These are phyloP conservation scores for Sinocyclocheilus grahami DNA, from an alignment of 2,113 vertebrate genomes.

Conservation along the genomic window DNA sequence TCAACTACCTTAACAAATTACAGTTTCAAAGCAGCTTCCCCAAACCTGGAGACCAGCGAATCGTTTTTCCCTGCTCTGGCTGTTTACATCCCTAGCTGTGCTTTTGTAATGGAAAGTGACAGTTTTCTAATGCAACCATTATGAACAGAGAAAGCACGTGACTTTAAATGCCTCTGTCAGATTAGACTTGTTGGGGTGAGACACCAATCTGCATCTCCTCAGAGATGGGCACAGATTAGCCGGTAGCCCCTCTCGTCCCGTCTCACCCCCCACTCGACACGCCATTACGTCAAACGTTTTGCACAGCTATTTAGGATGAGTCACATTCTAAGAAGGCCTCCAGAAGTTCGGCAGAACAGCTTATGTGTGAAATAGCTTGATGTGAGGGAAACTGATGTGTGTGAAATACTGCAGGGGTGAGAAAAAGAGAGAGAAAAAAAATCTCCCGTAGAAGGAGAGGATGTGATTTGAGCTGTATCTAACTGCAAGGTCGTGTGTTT, in stretches of 20 bases:
- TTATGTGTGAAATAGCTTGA: constrained; percentile 26
- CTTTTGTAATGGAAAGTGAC: constrained; percentile 50
- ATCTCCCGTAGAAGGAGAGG: background rate
- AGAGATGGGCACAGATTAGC: constrained; percentile 18
- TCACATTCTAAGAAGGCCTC: constrained; percentile 34
- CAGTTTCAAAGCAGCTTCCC: constrained; percentile 12
- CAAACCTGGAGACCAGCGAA: constrained; percentile 10
- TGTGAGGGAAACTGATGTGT: constrained; percentile 15
- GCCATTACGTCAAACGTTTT: background rate
- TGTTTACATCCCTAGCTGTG: constrained; percentile 27
- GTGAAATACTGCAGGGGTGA: constrained; percentile 30
- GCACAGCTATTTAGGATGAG: constrained; percentile 19
- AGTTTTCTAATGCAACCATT: constrained; percentile 56
- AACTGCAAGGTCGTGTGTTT: constrained; percentile 17
- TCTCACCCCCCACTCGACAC: background rate
- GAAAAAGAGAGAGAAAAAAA: background rate
- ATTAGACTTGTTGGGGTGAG: constrained; percentile 35
- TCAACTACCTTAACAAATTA: constrained; percentile 13
- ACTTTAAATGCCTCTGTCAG: constrained; percentile 41
- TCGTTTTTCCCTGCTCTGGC: background rate
- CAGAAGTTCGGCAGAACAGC: constrained; percentile 12
- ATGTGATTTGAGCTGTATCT: constrained; percentile 16
- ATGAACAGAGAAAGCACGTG: constrained; percentile 37
- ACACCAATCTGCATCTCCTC: constrained; percentile 11
- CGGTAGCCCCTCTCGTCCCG: background rate